phyloP scores from a whole-genome alignment of 2,888 invertebrate species.

The Mimumesa dahlbomi region DNA sequence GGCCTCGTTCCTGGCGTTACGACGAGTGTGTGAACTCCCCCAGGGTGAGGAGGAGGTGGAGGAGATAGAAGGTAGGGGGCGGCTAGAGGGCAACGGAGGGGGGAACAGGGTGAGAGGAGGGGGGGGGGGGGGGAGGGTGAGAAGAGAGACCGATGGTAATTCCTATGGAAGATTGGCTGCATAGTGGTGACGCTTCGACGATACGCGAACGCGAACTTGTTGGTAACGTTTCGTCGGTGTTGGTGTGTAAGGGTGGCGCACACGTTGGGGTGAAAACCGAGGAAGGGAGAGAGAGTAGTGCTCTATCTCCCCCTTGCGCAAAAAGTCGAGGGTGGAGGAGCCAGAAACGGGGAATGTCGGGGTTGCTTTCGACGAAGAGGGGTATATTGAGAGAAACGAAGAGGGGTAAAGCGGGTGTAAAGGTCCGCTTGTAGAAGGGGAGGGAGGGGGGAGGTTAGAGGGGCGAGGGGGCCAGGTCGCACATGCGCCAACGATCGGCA shows the following conservation, averaged over 20 bases:
- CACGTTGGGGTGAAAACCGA: conserved; percentile 48
- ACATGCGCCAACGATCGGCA: conserved; percentile 69
- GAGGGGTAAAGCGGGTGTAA: conserved; percentile 24
- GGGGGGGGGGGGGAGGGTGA: too few relatives aligned
- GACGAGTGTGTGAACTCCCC: conserved; percentile 50
- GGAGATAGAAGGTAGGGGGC: too few relatives aligned
- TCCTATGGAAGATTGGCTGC: conserved; percentile 64
- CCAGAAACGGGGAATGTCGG: conserved; percentile 29
- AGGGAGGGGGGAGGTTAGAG: conserved; percentile 13
- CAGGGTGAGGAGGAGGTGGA: background rate
- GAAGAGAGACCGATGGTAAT: conserved; percentile 45
- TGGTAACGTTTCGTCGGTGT: conserved; percentile 42
- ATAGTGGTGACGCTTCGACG: conserved; percentile 59
- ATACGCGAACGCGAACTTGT: conserved; percentile 59
- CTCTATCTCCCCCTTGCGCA: conserved; percentile 45
- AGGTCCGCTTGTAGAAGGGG: conserved; percentile 3
- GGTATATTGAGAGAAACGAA: too few relatives aligned
- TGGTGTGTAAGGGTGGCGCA: conserved; percentile 37
- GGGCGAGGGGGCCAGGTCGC: conserved; percentile 51
- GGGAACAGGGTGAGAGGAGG: too few relatives aligned
- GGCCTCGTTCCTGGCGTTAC: conserved; percentile 48
- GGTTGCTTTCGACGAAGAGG: too few relatives aligned
- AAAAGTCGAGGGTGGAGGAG: conserved; percentile 47
- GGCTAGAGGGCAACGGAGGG: too few relatives aligned
- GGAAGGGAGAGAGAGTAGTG: conserved; percentile 36